Evolutionary conservation across 1,140 invertebrate genomes (phyloP).

Genomic region (Heliconius melpomene): DNA sequence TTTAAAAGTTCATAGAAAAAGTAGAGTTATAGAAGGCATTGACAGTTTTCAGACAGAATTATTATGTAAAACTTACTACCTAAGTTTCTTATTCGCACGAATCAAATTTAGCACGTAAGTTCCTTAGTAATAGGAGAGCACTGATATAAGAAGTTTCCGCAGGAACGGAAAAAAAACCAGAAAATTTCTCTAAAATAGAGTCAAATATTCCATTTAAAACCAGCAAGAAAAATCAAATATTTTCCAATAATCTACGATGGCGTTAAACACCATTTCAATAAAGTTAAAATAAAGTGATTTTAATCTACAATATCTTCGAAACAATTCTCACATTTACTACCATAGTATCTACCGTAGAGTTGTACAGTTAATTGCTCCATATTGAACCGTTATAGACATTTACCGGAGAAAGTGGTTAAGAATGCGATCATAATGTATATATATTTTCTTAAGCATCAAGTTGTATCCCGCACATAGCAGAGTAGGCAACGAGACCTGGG

Average conservation of each 20-base stretch:
- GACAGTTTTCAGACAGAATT: no score
- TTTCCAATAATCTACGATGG: not conserved
- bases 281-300: not conserved
- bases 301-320: not conserved
- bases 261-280: not conserved
- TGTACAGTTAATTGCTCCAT: constrained; percentile 23
- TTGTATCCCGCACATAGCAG: not conserved
- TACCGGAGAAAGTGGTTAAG: constrained; percentile 9
- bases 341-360: not conserved
- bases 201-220: not conserved
- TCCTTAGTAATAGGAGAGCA: no score
- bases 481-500: not conserved
- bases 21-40: no score
- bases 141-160: no score
- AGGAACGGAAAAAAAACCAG: no score
- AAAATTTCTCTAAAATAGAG: no score
- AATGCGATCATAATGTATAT: not conserved
- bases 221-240: not conserved
- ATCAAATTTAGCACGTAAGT: no score
- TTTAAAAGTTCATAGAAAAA: no score
- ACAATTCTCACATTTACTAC: not conserved
- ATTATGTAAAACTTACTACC: no score
- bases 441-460: not conserved
- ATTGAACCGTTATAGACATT: constrained; percentile 1
- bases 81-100: no score